Percentiles rank a stretch among this genome's conserved stretches.
Conservation (phyloP, 2,797 vertebrate species). For the Hafferia zeledoni region DNA sequence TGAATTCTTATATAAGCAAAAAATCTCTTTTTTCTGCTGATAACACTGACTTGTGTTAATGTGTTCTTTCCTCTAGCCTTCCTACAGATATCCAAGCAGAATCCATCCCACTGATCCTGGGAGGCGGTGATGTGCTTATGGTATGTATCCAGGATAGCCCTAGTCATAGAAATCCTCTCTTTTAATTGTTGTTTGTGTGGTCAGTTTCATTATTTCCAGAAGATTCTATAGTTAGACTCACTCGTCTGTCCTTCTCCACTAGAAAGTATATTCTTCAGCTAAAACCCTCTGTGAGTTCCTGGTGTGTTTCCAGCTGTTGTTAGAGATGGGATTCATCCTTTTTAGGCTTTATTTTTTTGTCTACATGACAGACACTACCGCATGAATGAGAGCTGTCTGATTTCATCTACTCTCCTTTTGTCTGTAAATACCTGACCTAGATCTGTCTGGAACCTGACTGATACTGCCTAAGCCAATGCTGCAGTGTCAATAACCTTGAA, state of each 20-base stretch:
- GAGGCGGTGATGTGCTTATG: conserved; percentile 98
- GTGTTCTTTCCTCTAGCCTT: conserved; percentile 78
- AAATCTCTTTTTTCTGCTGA: not conserved
- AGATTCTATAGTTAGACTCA: not conserved
- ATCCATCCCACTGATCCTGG: conserved; percentile 93
- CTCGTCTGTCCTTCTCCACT: not conserved
- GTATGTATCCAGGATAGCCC: conserved; percentile 70
- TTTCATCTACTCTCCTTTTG: not conserved
- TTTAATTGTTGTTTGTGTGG: not conserved
- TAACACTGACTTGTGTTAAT: not conserved
- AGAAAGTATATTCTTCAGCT: not conserved
- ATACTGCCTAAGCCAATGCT: not conserved
- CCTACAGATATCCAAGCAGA: conserved; percentile 98
- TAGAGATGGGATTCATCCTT: not conserved
- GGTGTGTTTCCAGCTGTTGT: not conserved
- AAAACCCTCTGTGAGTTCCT: not conserved
- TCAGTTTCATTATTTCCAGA: not conserved
- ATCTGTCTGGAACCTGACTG: not conserved
- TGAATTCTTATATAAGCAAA: not conserved
- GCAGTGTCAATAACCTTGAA: not conserved
- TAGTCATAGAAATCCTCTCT: not conserved
- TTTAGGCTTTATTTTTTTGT: not conserved
- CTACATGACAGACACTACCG: not conserved
- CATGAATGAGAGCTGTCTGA: not conserved
- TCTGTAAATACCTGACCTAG: not conserved